Evolutionary conservation across 2,113 vertebrate genomes (phyloP), one percentile per base, ranked within the genome.

Genomic region (Salvelinus sp.): DNA sequence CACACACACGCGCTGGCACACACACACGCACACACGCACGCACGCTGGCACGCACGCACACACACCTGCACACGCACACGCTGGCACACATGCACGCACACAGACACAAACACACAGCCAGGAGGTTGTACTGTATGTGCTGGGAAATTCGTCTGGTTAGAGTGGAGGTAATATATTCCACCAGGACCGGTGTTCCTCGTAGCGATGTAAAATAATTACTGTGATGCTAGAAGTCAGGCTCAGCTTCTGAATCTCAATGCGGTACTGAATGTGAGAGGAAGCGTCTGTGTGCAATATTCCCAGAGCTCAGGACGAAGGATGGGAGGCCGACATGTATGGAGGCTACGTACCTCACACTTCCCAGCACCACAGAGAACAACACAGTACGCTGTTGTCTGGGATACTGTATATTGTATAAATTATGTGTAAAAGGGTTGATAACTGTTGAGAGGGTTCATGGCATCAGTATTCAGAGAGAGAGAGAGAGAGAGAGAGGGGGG

Each of bases 141-240:
- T 93, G 93, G 93, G 92, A 94, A 95, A 96, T 96, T 95, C 94
- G 95, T 95, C 94, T 95, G 95, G 92, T 94, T 95, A 94, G 93
- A 95, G 95, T 93, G 91, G 90, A 95, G 93, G 94, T 96, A 95
- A 96, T 96, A 96, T 96, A 96, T 96, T 95, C 95, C 95, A 96
- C 94, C 91, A 96, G 95, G 96, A 95, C 94, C 93, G 88, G 93
- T 93, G 93, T 95, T 96, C 94, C 93, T 96, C 92, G 92, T 95
- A 95, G 96, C 95, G 95, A 97, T 98, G 96, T 96, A 95, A 97
- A 97, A 96, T 96, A 96, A 96, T 96, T 97, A 96, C 95, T 96
- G 94, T 95, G 95, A 97, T 95, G 94, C 94, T 95, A 94, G 94
- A 96, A 94, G 93, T 95, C 94, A 95, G 94, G 44, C 92, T 94